Conservation (phyloP, 2,888 invertebrate species). For the Drosophila nigritarsus region DNA sequence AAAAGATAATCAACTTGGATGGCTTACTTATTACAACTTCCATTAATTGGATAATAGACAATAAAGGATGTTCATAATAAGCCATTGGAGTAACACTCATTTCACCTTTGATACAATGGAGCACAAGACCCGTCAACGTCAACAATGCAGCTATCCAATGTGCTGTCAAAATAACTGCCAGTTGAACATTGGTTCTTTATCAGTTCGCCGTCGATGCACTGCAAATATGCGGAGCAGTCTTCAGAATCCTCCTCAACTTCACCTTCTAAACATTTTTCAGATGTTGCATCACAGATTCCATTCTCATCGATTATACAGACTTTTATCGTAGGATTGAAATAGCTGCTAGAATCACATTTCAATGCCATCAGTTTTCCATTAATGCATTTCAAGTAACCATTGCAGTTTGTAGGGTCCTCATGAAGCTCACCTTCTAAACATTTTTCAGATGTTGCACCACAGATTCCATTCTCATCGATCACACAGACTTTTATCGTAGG, state of each 20-base stretch:
- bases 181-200: constrained; percentile 16
- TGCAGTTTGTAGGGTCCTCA: not conserved
- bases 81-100: not conserved
- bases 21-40: constrained; percentile 5
- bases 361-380: too few relatives aligned
- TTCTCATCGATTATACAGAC: too few relatives aligned
- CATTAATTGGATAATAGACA: constrained; percentile 1
- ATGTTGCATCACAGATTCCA: too few relatives aligned
- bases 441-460: not conserved
- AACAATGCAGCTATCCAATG: constrained; percentile 18
- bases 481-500: not conserved
- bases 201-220: constrained; percentile 22
- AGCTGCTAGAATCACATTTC: too few relatives aligned
- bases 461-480: constrained; percentile 10
- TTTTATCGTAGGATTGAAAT: too few relatives aligned
- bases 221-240: too few relatives aligned
- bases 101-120: not conserved
- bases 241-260: too few relatives aligned
- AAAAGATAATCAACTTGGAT: constrained; percentile 2
- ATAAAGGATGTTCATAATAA: not conserved
- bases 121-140: constrained; percentile 27
- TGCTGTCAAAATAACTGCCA: constrained; percentile 36
- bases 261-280: too few relatives aligned
- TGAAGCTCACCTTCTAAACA: constrained; percentile 4
- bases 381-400: too few relatives aligned